Base-by-base conservation (phyloP, 1,140 invertebrate species). In the Elymnias hypermnestra region DNA sequence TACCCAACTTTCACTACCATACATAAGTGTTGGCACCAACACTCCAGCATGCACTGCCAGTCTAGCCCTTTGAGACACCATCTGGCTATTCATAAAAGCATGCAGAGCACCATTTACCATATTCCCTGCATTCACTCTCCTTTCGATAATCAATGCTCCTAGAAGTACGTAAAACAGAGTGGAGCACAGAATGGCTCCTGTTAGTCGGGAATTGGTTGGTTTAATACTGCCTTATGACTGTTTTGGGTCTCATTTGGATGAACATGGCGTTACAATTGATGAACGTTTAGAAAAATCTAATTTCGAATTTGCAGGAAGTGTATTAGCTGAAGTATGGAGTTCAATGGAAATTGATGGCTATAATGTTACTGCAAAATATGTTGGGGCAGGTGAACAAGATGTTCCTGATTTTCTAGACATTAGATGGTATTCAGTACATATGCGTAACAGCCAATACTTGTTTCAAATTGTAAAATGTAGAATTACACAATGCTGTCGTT, bases 211-310 rank as follows among this genome's bases (percentile, higher is more conserved):
- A 53, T 55, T 86, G 22, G 23, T 73, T 37, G 75, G 78, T 31
- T n/a, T 86, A 5, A 67, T 86, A 29, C 50, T 86, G 13, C 57
- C 56, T 31, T 62, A 84, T 63, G 81, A 86, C 42, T 36, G 54
- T 46, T 83, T 52, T 63, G 76, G 78, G 5, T 64, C 41, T 37
- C 79, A 86, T 67, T 51, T 87, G n/a, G 56, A 86, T 28, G 22
- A 44, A 9, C 35, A 28, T 22, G 26, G 37, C 26, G 26, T 39
- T 19, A 47, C 48, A 38, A 48, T 15, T 6, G 48, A 51, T 46
- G 21, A 38, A 9, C 31, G 43, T 14, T 25, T 52, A 7, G 49
- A 43, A 45, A 40, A 40, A 40, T 18, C 26, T 19, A 58, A 57
- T 42, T 57, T 48, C 43, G 44, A 49, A 13, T 47, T 35, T 46